These are phyloP conservation scores for Andrena marginata DNA, from an alignment of 2,888 invertebrate genomes.

Conservation along the genomic window DNA sequence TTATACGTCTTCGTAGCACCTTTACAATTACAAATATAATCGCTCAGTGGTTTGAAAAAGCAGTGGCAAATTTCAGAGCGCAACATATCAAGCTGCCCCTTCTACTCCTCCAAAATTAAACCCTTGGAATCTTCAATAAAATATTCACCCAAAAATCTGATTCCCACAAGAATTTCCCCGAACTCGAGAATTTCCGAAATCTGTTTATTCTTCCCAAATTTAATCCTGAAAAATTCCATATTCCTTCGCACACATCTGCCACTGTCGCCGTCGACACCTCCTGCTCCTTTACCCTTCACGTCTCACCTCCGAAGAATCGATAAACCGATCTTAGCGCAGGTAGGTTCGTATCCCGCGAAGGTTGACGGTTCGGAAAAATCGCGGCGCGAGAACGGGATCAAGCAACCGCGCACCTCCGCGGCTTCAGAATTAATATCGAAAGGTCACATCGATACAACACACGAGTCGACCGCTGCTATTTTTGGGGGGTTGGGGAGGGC, in stretches of 20 bases:
- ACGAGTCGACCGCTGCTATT: conserved; percentile 56
- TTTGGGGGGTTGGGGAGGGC: conserved; percentile 12
- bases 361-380: background rate
- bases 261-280: background rate
- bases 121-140: too few species aligned
- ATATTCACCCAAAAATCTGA: too few species aligned
- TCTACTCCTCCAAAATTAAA: too few species aligned
- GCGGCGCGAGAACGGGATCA: background rate
- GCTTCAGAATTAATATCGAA: conserved; percentile 53
- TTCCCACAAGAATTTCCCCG: too few species aligned
- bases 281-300: background rate
- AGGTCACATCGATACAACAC: conserved; percentile 68
- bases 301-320: background rate
- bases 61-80: too few species aligned
- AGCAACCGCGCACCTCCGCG: background rate
- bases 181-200: too few species aligned
- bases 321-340: background rate
- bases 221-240: background rate
- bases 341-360: background rate
- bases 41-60: too few species aligned
- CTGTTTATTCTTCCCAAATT: background rate
- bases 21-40: too few species aligned
- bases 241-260: background rate
- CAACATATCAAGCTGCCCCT: too few species aligned
- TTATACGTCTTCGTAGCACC: too few species aligned